A percentile compares a stretch with the other conserved stretches of the same genome.
Evolutionary conservation across 1,140 invertebrate genomes (phyloP).

Genomic region (Radopholus similis): DNA sequence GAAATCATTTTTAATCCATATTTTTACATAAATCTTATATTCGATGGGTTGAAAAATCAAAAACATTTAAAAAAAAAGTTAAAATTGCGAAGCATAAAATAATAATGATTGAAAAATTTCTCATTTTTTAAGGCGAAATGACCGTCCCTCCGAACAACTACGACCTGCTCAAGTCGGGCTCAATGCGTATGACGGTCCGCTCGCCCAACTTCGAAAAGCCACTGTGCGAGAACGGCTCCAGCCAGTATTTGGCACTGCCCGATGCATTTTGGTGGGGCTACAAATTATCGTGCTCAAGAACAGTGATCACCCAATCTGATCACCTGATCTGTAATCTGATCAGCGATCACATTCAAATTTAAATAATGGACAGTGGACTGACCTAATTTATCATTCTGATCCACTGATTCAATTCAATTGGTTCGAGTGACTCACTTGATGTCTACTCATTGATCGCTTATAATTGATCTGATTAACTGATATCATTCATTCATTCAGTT

Average conservation of each 20-base stretch:
- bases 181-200: slow-evolving; percentile 30
- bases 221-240: slow-evolving; percentile 38
- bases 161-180: slow-evolving; percentile 41
- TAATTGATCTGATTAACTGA: too few species aligned
- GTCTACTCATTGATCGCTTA: too few species aligned
- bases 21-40: neutral
- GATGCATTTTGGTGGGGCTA: slow-evolving; percentile 36
- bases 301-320: too few species aligned
- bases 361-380: too few species aligned
- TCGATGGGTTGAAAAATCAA: neutral
- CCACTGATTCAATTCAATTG: too few species aligned
- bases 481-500: too few species aligned
- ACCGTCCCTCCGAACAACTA: slow-evolving; percentile 37
- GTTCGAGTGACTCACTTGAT: too few species aligned
- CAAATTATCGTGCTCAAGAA: too few species aligned
- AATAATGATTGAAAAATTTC: neutral
- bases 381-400: too few species aligned
- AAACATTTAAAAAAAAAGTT: neutral
- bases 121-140: slow-evolving; percentile 33
- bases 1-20: neutral
- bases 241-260: slow-evolving; percentile 45
- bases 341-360: too few species aligned
- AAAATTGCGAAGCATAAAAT: too few species aligned
- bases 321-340: too few species aligned
- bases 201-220: slow-evolving; percentile 40